Evolutionary conservation across 1,140 invertebrate species (phyloP).

Genomic region (Temnothorax longispinosus): DNA sequence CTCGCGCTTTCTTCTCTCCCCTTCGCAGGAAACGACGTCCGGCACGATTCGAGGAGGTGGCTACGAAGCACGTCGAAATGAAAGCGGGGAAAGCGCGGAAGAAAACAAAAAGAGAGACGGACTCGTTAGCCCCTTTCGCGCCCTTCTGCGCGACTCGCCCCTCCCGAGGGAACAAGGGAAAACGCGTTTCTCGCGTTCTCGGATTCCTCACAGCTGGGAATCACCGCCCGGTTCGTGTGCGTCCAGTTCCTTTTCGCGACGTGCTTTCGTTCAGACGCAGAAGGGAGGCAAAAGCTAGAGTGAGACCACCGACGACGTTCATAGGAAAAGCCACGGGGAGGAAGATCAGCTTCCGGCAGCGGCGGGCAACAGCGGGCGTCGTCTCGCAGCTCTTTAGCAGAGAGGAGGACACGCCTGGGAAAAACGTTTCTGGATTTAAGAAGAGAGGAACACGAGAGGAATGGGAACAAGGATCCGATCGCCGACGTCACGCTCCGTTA

Average conservation of each 20-base stretch:
- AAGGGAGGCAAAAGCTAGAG: conserved; percentile 1
- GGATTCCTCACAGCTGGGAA: conserved; percentile 13
- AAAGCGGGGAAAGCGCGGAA: conserved; percentile 30
- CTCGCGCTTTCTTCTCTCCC: conserved; percentile 13
- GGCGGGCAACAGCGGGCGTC: neutral
- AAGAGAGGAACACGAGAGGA: neutral
- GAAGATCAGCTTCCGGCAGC: conserved; percentile 40
- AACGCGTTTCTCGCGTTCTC: conserved; percentile 5
- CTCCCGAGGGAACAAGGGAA: conserved; percentile 6
- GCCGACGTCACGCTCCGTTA: conserved; percentile 50
- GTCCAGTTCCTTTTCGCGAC: conserved; percentile 21
- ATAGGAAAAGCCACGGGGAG: neutral
- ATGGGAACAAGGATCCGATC: conserved; percentile 24
- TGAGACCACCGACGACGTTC: conserved; percentile 41
- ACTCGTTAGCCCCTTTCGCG: conserved; percentile 40
- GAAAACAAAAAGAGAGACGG: neutral
- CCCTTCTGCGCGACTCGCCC: conserved; percentile 19
- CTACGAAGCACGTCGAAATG: conserved; percentile 53
- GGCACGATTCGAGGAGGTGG: conserved; percentile 58
- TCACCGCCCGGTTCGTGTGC: neutral
- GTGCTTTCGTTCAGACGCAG: conserved; percentile 22
- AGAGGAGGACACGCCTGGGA: neutral
- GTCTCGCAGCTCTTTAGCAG: neutral
- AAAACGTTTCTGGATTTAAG: neutral
- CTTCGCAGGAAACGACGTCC: conserved; percentile 59